A percentile compares a stretch with the other conserved stretches of the same genome.
Evolutionary conservation across 1,140 invertebrate species (phyloP).

Genomic region (Nasonia giraulti): DNA sequence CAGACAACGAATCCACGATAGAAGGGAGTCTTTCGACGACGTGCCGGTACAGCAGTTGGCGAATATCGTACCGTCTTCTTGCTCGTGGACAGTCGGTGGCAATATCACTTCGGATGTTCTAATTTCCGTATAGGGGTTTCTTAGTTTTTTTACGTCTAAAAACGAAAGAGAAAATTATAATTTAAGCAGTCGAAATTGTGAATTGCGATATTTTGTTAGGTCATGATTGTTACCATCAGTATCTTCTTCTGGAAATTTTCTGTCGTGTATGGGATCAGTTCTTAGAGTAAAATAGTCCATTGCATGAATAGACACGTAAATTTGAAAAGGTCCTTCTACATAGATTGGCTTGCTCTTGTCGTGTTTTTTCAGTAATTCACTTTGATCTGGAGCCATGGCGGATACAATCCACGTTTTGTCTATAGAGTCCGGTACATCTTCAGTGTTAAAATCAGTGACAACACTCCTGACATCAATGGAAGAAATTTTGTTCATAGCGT

Average conservation of each 20-base stretch:
- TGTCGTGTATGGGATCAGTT: slow-evolving; percentile 75
- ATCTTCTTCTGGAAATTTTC: slow-evolving; percentile 68
- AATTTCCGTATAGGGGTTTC: slow-evolving; percentile 76
- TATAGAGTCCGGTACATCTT: slow-evolving; percentile 82
- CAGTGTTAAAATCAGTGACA: slow-evolving; percentile 79
- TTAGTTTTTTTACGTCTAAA: slow-evolving; percentile 81
- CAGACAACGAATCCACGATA: slow-evolving; percentile 94
- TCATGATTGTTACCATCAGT: slow-evolving; percentile 78
- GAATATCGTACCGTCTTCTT: slow-evolving; percentile 93
- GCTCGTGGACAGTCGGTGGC: slow-evolving; percentile 87
- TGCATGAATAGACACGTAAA: slow-evolving; percentile 85
- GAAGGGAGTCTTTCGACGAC: slow-evolving; percentile 90
- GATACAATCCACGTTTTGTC: slow-evolving; percentile 97
- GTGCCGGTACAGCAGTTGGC: slow-evolving; percentile 91
- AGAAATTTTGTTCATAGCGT: slow-evolving; percentile 91
- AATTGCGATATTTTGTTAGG: neutral
- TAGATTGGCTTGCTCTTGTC: slow-evolving; percentile 82
- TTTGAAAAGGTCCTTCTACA: slow-evolving; percentile 90
- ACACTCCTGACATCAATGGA: slow-evolving; percentile 87
- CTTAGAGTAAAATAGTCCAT: slow-evolving; percentile 92
- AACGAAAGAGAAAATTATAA: slow-evolving; percentile 57
- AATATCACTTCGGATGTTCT: slow-evolving; percentile 68
- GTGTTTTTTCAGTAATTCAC: slow-evolving; percentile 83
- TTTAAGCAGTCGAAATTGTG: neutral
- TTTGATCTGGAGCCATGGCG: slow-evolving; percentile 88